Base-by-base conservation (phyloP, 92 coral and sea anemone genomes). In the Heteractis magnifica region DNA sequence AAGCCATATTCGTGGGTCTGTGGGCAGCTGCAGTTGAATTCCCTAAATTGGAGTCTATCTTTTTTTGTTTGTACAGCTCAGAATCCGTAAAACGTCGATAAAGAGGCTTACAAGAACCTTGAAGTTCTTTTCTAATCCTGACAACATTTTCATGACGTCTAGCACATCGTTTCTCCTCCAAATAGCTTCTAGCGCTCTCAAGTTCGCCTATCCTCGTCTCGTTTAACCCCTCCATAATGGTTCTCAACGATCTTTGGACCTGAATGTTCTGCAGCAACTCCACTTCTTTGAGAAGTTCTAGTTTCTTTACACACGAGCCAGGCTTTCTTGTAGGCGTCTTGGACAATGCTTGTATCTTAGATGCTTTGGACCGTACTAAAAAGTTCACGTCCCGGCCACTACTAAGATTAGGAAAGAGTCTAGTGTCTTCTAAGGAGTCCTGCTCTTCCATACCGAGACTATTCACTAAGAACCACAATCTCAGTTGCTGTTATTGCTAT, bases 201-300 rank as follows among this genome's bases (percentile, higher is more conserved):
- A 89, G 72, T 76, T 79, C 85, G 18, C 89, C 79, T 7, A 84
- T 23, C 65, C 70, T 60, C 41, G 60, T 84, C 44, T 76, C 76
- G 21, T 79, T 79, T 48, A 88, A 72, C 18, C 77, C 85, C 13
- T 52, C 52, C 92, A 92, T 90, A 51, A 87, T 49, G 8, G 85
- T 79, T 52, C 79, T 90, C 53, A 92, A 58, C 11, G 90, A 65
- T 55, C 82, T 92, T 68, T 92, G 96, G 49, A 92, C 96, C 23
- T 90, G 93, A 5, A 91, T 58, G 56, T 92, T 92, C 65, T 92
- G 96, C 52, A 92, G 89, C 51, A 92, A 79, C 70, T 92, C 96
- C 0, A 88, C 83, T 26, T 78, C 80, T 53, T 91, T 90, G n/a
- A 92, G 81, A 52, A 88, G 79, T 83, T 87, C 85, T 56, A 92